A percentile compares a stretch with the other conserved stretches of the same genome.
These are phyloP conservation scores for Halcyon senegalensis DNA, from an alignment of 2,113 vertebrate genomes.

Conservation along the genomic window DNA sequence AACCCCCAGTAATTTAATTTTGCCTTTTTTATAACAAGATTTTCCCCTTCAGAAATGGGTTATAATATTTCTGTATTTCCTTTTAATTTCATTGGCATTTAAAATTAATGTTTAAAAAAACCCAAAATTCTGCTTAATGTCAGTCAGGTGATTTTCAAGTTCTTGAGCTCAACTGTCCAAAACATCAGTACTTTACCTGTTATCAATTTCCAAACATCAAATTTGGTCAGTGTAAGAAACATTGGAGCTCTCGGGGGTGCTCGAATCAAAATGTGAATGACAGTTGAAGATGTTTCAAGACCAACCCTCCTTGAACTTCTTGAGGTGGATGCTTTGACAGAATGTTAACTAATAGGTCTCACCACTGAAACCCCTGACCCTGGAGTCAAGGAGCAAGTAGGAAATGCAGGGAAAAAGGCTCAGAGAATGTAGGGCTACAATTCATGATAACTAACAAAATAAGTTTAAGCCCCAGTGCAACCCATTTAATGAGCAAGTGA, in stretches of 20 bases:
- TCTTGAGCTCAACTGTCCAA: background rate
- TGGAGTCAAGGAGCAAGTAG: background rate
- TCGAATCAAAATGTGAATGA: background rate
- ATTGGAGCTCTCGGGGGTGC: background rate
- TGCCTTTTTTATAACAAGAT: background rate
- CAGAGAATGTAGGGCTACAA: background rate
- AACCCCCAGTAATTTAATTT: accelerated
- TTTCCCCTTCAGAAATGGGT: background rate
- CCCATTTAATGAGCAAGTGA: conserved; percentile 31
- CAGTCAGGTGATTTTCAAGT: background rate
- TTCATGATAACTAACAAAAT: background rate
- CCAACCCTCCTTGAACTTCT: background rate
- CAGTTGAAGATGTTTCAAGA: background rate
- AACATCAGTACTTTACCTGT: background rate
- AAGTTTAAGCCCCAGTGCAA: conserved; percentile 8
- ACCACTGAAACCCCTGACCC: background rate
- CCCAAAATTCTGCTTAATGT: background rate
- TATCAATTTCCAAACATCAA: background rate
- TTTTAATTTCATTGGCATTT: background rate
- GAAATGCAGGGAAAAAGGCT: background rate
- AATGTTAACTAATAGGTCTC: background rate
- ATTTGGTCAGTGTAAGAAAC: background rate
- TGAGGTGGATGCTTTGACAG: background rate
- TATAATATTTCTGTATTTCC: background rate
- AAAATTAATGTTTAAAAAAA: background rate